Conservation (phyloP, 2,888 invertebrate genomes). For the Incurvaria masculella region DNA sequence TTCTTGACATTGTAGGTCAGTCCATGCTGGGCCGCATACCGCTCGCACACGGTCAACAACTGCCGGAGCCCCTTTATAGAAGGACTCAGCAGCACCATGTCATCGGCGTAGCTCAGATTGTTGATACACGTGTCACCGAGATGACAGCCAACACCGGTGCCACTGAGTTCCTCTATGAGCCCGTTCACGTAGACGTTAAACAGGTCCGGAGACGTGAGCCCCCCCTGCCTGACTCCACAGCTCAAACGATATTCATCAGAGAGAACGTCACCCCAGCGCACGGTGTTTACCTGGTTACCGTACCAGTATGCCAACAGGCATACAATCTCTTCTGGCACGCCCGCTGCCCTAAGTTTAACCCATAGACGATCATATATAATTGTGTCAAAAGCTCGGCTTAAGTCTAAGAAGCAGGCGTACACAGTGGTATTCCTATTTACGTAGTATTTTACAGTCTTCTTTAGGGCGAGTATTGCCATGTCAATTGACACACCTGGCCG, state of each 20-base stretch:
- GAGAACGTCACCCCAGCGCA: conserved; percentile 10
- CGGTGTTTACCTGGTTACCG: no score
- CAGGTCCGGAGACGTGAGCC: conserved; percentile 15
- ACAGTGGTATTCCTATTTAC: no score
- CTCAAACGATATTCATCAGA: conserved; percentile 13
- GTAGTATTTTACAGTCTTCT: no score
- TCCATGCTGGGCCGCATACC: background rate
- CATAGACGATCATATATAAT: no score
- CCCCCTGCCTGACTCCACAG: conserved; percentile 18
- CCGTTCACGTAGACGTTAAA: conserved; percentile 16
- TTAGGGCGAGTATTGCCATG: no score
- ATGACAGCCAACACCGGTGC: conserved; percentile 13
- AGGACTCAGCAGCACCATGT: conserved; percentile 6
- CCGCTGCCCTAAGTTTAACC: no score
- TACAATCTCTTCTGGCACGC: no score
- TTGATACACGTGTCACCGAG: conserved; percentile 11
- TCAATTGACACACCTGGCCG: no score
- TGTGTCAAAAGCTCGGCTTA: no score
- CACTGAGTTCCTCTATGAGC: conserved; percentile 15
- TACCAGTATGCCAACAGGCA: no score
- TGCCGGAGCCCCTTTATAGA: conserved; percentile 5
- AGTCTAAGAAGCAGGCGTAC: no score
- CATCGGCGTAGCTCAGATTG: conserved; percentile 9
- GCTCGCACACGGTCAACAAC: background rate
- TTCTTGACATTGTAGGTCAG: background rate